These are phyloP conservation scores for Plebejus argus DNA, from an alignment of 2,888 invertebrate genomes.

Conservation along the genomic window DNA sequence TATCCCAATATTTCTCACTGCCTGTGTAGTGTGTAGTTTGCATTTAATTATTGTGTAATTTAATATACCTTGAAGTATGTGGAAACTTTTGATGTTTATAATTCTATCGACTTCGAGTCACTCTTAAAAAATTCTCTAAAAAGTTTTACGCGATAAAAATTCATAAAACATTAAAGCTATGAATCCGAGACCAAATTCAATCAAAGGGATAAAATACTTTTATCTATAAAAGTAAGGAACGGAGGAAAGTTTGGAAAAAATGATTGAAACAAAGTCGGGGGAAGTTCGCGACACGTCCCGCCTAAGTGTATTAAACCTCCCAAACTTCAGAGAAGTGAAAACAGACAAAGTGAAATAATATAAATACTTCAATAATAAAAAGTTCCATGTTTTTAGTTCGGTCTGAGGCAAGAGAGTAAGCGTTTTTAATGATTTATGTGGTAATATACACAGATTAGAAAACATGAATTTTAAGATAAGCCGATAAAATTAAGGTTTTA, in stretches of 20 bases:
- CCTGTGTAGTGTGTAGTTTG: conserved; percentile 20
- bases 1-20: conserved; percentile 19
- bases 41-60: conserved; percentile 18
- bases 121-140: not conserved
- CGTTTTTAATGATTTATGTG: not conserved
- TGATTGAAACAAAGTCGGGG: conserved; percentile 73
- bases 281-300: conserved; percentile 61
- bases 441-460: not conserved
- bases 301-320: conserved; percentile 77
- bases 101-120: not conserved
- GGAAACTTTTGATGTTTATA: not conserved
- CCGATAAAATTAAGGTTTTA: not conserved
- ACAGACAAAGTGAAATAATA: conserved; percentile 74
- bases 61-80: not conserved
- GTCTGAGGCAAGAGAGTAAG: conserved; percentile 42
- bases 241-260: conserved; percentile 58
- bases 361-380: conserved; percentile 79
- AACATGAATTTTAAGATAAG: not conserved
- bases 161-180: conserved; percentile 7
- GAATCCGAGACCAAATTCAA: conserved; percentile 7
- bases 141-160: not conserved
- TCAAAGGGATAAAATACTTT: conserved; percentile 34
- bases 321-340: conserved; percentile 68
- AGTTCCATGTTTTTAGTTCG: conserved; percentile 57
- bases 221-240: conserved; percentile 42